These are phyloP conservation scores for Nesometra sesokonis DNA, from an alignment of 35 echinoderm and acorn worm genomes.

Conservation along the genomic window DNA sequence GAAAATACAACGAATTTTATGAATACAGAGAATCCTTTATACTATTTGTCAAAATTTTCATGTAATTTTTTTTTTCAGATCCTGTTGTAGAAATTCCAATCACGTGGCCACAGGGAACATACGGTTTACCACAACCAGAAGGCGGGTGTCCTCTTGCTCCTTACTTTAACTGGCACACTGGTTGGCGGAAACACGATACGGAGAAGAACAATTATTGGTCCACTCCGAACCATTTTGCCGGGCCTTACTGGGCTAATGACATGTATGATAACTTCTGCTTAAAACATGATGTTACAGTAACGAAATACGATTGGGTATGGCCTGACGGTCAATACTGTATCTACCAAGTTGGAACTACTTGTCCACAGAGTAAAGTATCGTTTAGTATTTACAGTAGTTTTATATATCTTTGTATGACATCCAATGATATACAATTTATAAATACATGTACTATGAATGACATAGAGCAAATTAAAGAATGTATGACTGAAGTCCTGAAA, in stretches of 20 bases:
- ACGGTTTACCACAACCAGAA: conserved; percentile 34
- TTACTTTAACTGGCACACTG: conserved; percentile 44
- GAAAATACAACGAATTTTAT: too few species aligned
- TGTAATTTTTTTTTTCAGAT: conserved; percentile 13
- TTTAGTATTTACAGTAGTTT: not conserved
- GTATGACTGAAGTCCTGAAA: too few species aligned
- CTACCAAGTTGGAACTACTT: conserved; percentile 39
- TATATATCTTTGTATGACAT: too few species aligned
- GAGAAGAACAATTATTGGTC: conserved; percentile 60
- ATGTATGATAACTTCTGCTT: conserved; percentile 63
- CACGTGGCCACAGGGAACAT: conserved; percentile 55
- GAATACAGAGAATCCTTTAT: too few species aligned
- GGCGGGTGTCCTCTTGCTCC: conserved; percentile 34
- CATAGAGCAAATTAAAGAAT: too few species aligned
- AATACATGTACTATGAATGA: too few species aligned
- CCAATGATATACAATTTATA: too few species aligned
- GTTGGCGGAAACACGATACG: conserved; percentile 55
- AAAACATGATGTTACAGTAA: conserved; percentile 14
- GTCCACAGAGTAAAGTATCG: conserved; percentile 35
- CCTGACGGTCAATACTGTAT: conserved; percentile 54
- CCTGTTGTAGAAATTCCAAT: conserved; percentile 31
- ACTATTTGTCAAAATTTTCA: too few species aligned
- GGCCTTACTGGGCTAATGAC: conserved; percentile 32
- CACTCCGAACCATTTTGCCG: conserved; percentile 22
- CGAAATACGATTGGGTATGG: conserved; percentile 29